Evolutionary conservation across 2,797 vertebrate species (phyloP).

Genomic region (Pterois miles): DNA sequence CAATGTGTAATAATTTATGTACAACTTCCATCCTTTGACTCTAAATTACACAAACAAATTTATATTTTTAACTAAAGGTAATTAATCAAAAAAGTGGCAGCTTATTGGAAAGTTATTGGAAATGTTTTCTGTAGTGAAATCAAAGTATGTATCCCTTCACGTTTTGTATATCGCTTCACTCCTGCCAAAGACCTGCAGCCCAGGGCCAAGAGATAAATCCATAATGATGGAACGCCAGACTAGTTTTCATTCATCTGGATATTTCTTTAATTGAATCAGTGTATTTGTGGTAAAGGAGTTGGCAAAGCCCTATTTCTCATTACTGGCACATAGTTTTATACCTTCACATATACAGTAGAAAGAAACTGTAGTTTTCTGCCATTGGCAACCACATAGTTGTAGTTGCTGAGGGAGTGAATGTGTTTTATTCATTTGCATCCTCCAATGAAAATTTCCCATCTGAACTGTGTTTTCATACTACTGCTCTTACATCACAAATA

Average conservation of each 20-base stretch:
- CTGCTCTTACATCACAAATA: not conserved
- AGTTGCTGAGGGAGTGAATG: not conserved
- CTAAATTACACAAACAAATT: not conserved
- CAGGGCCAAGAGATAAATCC: constrained; percentile 35
- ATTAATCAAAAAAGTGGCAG: not conserved
- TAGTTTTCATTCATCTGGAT: constrained; percentile 36
- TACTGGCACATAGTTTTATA: not conserved
- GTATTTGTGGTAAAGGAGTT: not conserved
- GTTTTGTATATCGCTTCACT: not conserved
- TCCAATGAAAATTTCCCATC: not conserved
- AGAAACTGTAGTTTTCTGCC: not conserved
- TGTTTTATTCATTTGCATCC: not conserved
- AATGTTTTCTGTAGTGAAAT: not conserved
- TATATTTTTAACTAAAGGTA: not conserved
- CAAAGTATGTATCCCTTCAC: not conserved
- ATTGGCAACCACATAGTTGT: not conserved
- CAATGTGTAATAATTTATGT: not conserved
- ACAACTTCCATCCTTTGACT: not conserved
- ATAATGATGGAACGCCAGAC: constrained; percentile 28
- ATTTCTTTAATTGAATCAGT: constrained; percentile 17
- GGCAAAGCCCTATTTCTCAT: not conserved
- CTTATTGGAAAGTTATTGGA: not conserved
- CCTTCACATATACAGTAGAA: not conserved
- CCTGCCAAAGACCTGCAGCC: constrained; percentile 28
- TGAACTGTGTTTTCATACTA: not conserved